phyloP scores from a whole-genome alignment of 2,113 vertebrate species.

The Chiloscyllium plagiosum region DNA sequence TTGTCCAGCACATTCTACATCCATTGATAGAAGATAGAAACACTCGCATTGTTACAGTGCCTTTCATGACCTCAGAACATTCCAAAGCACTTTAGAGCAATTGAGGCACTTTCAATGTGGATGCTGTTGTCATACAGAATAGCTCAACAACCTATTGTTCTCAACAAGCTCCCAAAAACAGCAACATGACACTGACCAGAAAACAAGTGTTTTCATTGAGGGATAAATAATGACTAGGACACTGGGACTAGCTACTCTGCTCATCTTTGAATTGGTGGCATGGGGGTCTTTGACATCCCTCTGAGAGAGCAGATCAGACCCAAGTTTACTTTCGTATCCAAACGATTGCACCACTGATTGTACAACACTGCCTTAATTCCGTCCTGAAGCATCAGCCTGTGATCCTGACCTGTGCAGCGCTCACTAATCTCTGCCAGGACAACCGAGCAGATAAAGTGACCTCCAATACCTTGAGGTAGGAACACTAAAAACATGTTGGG shows the following conservation, averaged over 20 bases:
- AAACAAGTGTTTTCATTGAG: neutral
- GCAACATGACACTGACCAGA: neutral
- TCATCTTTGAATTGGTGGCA: neutral
- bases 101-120: neutral
- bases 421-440: neutral
- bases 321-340: neutral
- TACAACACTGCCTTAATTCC: neutral
- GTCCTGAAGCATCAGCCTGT: neutral
- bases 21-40: neutral
- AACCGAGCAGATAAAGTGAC: neutral
- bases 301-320: neutral
- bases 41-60: neutral
- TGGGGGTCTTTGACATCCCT: neutral
- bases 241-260: too few species aligned
- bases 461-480: neutral
- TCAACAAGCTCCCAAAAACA: neutral
- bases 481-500: neutral
- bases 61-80: neutral
- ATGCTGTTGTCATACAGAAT: neutral
- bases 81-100: neutral
- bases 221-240: neutral
- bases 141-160: neutral
- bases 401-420: neutral
- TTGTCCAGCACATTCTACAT: neutral
- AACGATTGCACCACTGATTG: neutral